Base-by-base conservation (phyloP, 2,797 vertebrate species). In the Novumbra hubbsi region DNA sequence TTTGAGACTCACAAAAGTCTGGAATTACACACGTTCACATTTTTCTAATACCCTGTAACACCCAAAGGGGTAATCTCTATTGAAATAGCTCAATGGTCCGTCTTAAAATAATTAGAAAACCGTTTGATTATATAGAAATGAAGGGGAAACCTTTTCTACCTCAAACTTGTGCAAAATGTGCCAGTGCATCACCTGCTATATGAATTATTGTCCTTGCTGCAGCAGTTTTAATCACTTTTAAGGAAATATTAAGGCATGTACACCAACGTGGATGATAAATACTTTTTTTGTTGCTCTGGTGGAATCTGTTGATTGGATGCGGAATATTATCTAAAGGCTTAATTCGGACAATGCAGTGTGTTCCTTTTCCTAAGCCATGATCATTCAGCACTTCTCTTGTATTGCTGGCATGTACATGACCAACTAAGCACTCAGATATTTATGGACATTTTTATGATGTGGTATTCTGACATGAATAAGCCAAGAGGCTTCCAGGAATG, bases 121-220 rank as follows among this genome's bases (percentile, higher is more conserved):
- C 5, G 34, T 38, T 38, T 5, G 8, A 38, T 38, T 7, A 38
- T 38, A 32, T 32, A 5, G 32, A 32, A 2, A 32, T 32, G 2
- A 32, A 32, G 32, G 32, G 32, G 5, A n/a, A 32, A 32, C 32
- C 32, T 83, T 77, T 69, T 71, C 78, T 76, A 38, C n/a, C n/a
- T n/a, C n/a, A n/a, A n/a, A n/a, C n/a, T n/a, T n/a, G n/a, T n/a
- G n/a, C n/a, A n/a, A n/a, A n/a, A n/a, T 67, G 55, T 41, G 62
- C 62, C 50, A 78, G 81, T 87, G 87, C 80, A 89, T 91, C 87
- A n/a, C 82, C 75, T 81, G 78, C 70, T 71, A 62, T 17, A 34
- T 63, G 78, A 67, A 76, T 86, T 3, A 63, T 86, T 84, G 73
- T 73, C 38, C 34, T 45, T 64, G 70, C 78, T 67, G 65, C 57